phyloP scores from a whole-genome alignment of 2,888 invertebrate genomes.

The Phyllotreta cruciferae region DNA sequence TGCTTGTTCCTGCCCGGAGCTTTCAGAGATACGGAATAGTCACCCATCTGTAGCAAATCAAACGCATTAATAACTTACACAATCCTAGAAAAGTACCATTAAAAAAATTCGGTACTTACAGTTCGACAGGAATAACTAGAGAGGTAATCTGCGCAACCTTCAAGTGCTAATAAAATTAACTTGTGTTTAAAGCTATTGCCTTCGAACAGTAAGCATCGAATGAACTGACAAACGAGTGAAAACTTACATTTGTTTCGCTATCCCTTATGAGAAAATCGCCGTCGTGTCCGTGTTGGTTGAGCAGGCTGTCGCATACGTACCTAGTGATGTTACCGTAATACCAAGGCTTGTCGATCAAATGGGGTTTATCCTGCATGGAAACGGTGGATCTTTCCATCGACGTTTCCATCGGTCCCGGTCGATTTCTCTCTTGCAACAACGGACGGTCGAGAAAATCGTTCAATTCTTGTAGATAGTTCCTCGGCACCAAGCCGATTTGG shows the following conservation, averaged over 20 bases:
- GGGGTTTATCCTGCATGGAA: constrained; percentile 67
- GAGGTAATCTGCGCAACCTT: no score
- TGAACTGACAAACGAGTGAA: not conserved
- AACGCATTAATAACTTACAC: no score
- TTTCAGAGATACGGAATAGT: constrained; percentile 97
- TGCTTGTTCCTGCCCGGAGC: constrained; percentile 98
- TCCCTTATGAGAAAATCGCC: constrained; percentile 99
- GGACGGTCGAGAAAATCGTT: constrained; percentile 89
- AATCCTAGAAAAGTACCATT: no score
- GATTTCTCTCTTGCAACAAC: constrained; percentile 70
- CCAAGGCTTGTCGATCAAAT: constrained; percentile 88
- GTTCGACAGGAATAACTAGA: no score
- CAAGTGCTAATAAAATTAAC: constrained; percentile 38
- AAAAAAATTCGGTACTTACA: no score
- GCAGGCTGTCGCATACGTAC: constrained; percentile 93
- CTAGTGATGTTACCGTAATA: constrained; percentile 97
- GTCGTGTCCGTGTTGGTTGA: constrained; percentile 94
- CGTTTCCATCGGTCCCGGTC: constrained; percentile 53
- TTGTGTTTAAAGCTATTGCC: no score
- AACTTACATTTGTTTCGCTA: constrained; percentile 96
- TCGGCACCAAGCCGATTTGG: constrained; percentile 92
- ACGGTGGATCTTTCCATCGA: constrained; percentile 58
- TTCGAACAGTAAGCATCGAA: not conserved
- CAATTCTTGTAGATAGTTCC: constrained; percentile 92
- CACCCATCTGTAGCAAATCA: constrained; percentile 78